Percentiles rank a stretch among this genome's conserved stretches.
Conservation (phyloP, 2,113 vertebrate genomes). For the Nothocercus julius region DNA sequence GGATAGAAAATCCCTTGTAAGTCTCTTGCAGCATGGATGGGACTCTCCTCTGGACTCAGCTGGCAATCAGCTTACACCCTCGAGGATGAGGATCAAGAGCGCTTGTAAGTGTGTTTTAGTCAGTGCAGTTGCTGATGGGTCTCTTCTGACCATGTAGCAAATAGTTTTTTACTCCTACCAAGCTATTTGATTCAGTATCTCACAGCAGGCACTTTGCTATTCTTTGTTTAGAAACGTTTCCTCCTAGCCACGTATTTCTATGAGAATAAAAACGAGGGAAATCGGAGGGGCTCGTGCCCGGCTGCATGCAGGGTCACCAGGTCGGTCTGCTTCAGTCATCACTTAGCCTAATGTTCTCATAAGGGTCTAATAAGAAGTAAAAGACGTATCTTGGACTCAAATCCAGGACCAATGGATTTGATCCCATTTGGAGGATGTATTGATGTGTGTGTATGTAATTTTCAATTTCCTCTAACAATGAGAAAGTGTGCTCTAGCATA, state of each 20-base stretch:
- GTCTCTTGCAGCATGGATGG: not conserved
- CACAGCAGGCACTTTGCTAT: not conserved
- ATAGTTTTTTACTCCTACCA: not conserved
- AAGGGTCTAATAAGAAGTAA: not conserved
- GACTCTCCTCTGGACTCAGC: not conserved
- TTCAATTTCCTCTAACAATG: accelerated
- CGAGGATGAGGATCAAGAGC: not conserved
- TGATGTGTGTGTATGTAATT: not conserved
- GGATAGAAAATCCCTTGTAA: not conserved
- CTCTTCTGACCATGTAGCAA: not conserved
- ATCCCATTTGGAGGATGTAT: accelerated
- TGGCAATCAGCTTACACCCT: not conserved
- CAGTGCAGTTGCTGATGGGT: not conserved
- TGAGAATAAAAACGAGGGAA: accelerated
- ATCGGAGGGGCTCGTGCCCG: not conserved
- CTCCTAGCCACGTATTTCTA: not conserved
- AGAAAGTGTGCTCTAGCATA: accelerated
- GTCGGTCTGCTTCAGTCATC: accelerated
- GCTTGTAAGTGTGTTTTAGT: accelerated
- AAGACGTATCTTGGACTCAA: accelerated
- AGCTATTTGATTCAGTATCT: not conserved
- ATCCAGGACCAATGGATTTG: not conserved
- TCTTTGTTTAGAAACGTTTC: not conserved
- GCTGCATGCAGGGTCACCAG: not conserved
- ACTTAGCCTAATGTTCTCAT: accelerated